Base-by-base conservation (phyloP, 2,888 invertebrate genomes). In the Perizoma flavofasciatum region DNA sequence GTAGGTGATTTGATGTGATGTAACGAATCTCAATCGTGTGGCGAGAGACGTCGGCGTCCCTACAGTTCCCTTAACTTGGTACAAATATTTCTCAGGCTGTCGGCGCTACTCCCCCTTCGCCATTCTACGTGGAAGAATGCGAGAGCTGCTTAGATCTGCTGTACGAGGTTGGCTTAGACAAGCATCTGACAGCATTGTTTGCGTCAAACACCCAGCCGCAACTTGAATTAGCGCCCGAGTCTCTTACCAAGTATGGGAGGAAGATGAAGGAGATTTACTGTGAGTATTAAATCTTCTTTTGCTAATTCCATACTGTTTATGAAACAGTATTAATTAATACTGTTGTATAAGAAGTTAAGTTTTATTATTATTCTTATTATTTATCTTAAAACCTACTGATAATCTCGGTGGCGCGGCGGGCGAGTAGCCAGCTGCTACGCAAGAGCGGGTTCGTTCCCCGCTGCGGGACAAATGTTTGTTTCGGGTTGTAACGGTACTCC, bases 41-140 rank as follows among this genome's bases (percentile, higher is more conserved):
- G 22, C 22, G 3, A 2, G 22, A 22, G 22, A 22, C 3, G 22
- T 22, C 22, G 22, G n/a, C n/a, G n/a, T n/a, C n/a, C n/a, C 39
- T 50, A 37, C 37, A 37, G 39, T 57, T 32, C 49, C 43, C 40
- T 47, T 50, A 41, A 35, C 34, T 55, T 8, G 11, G 22, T 43
- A 39, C 4, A 33, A 37, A 47, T 9, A 46, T 6, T 51, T 81
- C 82, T 2, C 81, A 95, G 92, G 88, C 94, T 55, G 89, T 94
- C 44, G 94, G 94, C 11, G 87, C 93, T 48, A 93, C 93, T 40
- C 94, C 95, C 0, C 97, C 97, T 0, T 96, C 97, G 61, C 94
- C 96, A 0, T 96, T 97, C 84, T 97, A 97, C 74, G 96, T 98
- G 0, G 97, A 98, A 86, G 98, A 98, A 84, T 97, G 96, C 52